Percentiles rank a stretch among this genome's conserved stretches.
phyloP scores from a whole-genome alignment of 2,797 vertebrate genomes.

The Pempheris klunzingeri region DNA sequence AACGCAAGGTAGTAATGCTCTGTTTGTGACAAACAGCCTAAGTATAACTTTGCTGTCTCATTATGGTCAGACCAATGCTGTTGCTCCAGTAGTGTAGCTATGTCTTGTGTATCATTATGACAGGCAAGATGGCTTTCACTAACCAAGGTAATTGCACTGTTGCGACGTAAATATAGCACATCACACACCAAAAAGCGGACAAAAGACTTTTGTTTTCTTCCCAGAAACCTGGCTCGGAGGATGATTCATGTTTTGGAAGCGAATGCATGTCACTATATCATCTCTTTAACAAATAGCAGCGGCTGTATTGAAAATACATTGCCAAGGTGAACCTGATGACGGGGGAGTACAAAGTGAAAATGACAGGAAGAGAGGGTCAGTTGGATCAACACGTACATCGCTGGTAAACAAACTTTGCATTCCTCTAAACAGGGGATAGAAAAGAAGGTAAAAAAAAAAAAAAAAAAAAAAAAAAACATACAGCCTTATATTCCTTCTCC shows the following conservation, averaged over 20 bases:
- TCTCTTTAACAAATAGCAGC: slow-evolving; percentile 50
- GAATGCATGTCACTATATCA: slow-evolving; percentile 52
- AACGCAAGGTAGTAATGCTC: slow-evolving; percentile 65
- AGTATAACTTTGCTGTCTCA: slow-evolving; percentile 81
- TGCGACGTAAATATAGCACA: slow-evolving; percentile 77
- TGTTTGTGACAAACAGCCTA: slow-evolving; percentile 78
- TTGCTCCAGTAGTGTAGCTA: slow-evolving; percentile 64
- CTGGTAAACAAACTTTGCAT: slow-evolving; percentile 43
- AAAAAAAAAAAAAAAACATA: slow-evolving; percentile 10
- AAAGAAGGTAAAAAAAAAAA: too few relatives aligned
- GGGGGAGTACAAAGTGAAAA: slow-evolving; percentile 32
- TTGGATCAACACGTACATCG: slow-evolving; percentile 13
- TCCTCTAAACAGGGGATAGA: slow-evolving; percentile 14
- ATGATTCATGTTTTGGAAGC: slow-evolving; percentile 67
- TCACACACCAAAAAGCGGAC: slow-evolving; percentile 58
- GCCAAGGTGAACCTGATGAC: slow-evolving; percentile 45
- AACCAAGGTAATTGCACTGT: slow-evolving; percentile 79
- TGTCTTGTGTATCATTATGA: slow-evolving; percentile 77
- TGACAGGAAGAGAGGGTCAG: slow-evolving; percentile 14
- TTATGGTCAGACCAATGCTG: slow-evolving; percentile 76
- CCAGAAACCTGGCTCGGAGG: slow-evolving; percentile 56
- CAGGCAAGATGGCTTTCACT: slow-evolving; percentile 70
- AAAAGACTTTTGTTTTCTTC: slow-evolving; percentile 76
- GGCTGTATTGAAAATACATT: slow-evolving; percentile 30
- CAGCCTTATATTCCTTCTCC: neutral